A percentile compares a stretch with the other conserved stretches of the same genome.
Evolutionary conservation across 1,140 invertebrate genomes (phyloP).

Genomic region (Drosophila tropicalis): DNA sequence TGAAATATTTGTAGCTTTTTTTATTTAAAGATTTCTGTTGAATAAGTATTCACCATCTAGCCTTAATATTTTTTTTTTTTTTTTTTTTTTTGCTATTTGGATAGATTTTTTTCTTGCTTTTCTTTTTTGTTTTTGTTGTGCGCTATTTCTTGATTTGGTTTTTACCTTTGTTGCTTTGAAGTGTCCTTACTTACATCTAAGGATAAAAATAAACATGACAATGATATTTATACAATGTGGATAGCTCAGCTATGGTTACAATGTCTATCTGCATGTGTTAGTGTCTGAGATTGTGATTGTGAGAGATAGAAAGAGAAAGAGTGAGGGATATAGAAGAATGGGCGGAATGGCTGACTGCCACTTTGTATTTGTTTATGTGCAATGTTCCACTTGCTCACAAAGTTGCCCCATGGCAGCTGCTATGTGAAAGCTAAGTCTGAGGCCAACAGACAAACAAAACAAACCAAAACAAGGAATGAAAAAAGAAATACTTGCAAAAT

Average conservation of each 20-base stretch:
- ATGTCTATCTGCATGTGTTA: conserved; percentile 35
- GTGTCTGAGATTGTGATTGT: background rate
- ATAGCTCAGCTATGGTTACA: conserved; percentile 51
- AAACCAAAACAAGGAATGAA: conserved; percentile 36
- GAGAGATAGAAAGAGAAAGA: too few relatives aligned
- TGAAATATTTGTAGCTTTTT: conserved; percentile 46
- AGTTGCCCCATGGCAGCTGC: conserved; percentile 60
- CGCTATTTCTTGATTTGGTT: conserved; percentile 23
- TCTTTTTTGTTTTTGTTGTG: conserved; percentile 17
- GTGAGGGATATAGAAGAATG: background rate
- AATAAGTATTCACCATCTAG: conserved; percentile 39
- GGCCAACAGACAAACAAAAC: conserved; percentile 65
- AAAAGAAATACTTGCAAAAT: conserved; percentile 31
- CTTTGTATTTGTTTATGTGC: conserved; percentile 77
- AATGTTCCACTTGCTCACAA: conserved; percentile 63
- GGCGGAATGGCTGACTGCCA: conserved; percentile 51
- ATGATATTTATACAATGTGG: conserved; percentile 80
- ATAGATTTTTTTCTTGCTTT: conserved; percentile 13
- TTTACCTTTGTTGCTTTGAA: conserved; percentile 36
- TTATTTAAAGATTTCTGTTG: conserved; percentile 23
- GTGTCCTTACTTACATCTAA: conserved; percentile 66
- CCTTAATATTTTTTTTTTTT: conserved; percentile 50
- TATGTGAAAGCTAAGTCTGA: conserved; percentile 61
- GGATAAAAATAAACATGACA: conserved; percentile 79
- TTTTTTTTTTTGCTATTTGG: conserved; percentile 40